Conservation (phyloP, 2,797 vertebrate genomes). For the Melanotaenia boesemani region DNA sequence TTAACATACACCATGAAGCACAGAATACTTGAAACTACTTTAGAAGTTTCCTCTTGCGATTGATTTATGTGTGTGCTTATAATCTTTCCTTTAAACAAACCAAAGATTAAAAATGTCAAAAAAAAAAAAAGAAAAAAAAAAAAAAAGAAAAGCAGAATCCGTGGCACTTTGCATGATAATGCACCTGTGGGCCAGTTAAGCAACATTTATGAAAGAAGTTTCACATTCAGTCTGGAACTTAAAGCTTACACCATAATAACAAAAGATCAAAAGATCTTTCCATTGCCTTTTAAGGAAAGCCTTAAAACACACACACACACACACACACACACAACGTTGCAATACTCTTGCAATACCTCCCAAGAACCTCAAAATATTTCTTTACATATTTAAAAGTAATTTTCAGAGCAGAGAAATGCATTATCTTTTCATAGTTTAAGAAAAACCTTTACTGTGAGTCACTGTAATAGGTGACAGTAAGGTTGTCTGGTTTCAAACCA, state of each 20-base stretch:
- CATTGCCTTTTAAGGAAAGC: slow-evolving; percentile 2
- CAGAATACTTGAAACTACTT: neutral
- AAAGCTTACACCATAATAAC: neutral
- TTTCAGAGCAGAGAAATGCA: slow-evolving; percentile 25
- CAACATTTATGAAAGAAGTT: neutral
- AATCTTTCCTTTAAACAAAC: neutral
- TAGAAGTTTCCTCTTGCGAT: neutral
- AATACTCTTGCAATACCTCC: neutral
- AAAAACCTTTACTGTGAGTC: neutral
- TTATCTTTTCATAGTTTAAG: slow-evolving; percentile 31
- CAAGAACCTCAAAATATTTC: slow-evolving; percentile 31
- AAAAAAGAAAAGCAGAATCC: neutral
- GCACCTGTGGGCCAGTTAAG: neutral
- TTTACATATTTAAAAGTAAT: slow-evolving; percentile 23
- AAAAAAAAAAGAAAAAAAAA: neutral
- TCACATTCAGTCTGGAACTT: neutral
- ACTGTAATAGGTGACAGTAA: slow-evolving; percentile 15
- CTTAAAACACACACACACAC: neutral
- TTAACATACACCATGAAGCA: neutral
- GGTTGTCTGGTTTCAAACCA: neutral
- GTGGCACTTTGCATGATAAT: neutral
- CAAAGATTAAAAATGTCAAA: neutral
- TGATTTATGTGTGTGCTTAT: neutral
- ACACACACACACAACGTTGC: neutral
- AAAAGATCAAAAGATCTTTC: neutral